Percentiles rank a stretch among this genome's conserved stretches.
Conservation (phyloP, 2,113 vertebrate genomes). For the Platycercus adscitus region DNA sequence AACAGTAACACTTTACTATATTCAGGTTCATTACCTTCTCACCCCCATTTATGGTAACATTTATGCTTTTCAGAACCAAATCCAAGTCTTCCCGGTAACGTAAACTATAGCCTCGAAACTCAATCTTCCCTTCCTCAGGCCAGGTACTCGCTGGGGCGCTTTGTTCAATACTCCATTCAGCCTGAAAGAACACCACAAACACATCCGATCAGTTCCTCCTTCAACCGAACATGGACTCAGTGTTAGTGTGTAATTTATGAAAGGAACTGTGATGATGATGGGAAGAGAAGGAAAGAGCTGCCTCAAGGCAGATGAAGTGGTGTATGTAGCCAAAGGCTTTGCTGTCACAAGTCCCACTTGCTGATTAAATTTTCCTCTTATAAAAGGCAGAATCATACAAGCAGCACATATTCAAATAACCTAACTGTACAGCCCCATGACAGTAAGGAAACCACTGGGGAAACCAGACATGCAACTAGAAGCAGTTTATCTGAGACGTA, state of each 20-base stretch:
- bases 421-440: neutral
- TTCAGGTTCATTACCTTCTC: conserved; percentile 83
- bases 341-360: neutral
- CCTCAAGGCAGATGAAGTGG: neutral
- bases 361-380: neutral
- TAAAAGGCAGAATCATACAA: neutral
- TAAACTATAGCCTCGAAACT: conserved; percentile 83
- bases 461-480: neutral
- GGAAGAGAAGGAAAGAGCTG: neutral
- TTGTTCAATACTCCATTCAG: conserved; percentile 83
- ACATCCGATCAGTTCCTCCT: neutral
- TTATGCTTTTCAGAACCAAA: conserved; percentile 87
- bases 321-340: neutral
- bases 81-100: conserved; percentile 90
- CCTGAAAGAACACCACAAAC: conserved; percentile 72
- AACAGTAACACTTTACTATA: neutral
- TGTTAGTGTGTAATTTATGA: neutral
- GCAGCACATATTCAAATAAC: neutral
- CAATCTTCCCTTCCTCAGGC: conserved; percentile 86
- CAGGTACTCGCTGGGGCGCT: conserved; percentile 74
- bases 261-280: neutral
- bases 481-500: neutral
- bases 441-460: neutral
- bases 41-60: conserved; percentile 82
- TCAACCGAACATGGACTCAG: fast-evolving